Percentiles rank a stretch among this genome's conserved stretches.
These are phyloP conservation scores for Clistopyga incitator DNA, from an alignment of 2,888 invertebrate species.

Conservation along the genomic window DNA sequence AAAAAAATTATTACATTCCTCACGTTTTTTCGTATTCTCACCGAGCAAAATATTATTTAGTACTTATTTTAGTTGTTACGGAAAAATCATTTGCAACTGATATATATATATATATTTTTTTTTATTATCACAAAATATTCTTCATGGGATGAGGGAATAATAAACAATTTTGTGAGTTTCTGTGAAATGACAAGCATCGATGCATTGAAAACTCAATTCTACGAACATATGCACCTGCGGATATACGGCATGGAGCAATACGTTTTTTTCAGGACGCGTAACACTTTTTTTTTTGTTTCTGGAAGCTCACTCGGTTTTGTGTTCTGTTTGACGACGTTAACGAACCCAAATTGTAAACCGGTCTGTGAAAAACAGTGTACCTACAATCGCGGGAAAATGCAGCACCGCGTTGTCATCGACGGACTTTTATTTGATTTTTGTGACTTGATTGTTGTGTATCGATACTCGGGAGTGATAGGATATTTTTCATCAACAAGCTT, in stretches of 20 bases:
- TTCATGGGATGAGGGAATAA: not conserved
- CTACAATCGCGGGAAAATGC: not conserved
- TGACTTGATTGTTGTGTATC: constrained; percentile 21
- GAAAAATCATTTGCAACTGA: too few species aligned
- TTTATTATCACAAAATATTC: not conserved
- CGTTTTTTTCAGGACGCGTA: constrained; percentile 12
- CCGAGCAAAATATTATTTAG: too few species aligned
- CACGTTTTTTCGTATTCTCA: too few species aligned
- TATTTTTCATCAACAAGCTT: not conserved
- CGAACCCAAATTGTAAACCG: constrained; percentile 57
- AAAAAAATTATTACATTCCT: too few species aligned
- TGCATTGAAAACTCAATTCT: not conserved
- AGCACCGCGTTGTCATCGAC: not conserved
- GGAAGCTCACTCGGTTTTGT: constrained; percentile 12
- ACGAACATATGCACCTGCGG: not conserved
- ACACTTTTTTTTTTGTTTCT: constrained; percentile 29
- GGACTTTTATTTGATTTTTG: not conserved
- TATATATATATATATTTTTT: not conserved
- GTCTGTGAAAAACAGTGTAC: constrained; percentile 1
- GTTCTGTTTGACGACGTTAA: constrained; percentile 55
- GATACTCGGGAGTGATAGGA: not conserved
- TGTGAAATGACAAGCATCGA: not conserved
- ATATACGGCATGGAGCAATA: not conserved
- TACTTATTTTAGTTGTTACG: too few species aligned
- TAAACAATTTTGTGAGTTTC: not conserved